A percentile compares a stretch with the other conserved stretches of the same genome.
phyloP scores from a whole-genome alignment of 2,113 vertebrate genomes.

The Lipotes vexillifer region DNA sequence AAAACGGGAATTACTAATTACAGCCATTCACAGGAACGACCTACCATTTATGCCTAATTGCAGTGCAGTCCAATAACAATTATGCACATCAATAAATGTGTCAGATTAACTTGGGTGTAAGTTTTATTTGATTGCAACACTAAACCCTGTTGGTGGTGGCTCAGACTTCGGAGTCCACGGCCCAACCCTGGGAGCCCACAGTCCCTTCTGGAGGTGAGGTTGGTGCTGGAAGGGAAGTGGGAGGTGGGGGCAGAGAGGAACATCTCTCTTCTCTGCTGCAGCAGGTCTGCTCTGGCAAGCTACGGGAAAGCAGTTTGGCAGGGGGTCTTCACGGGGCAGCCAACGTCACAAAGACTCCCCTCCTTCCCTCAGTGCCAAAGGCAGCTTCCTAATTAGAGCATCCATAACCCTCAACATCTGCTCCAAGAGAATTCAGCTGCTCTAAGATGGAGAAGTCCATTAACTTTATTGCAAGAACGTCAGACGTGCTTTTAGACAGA shows the following conservation, averaged over 20 bases:
- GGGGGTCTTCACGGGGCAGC: conserved; percentile 40
- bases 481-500: conserved; percentile 75
- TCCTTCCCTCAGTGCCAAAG: conserved; percentile 81
- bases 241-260: not conserved
- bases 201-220: not conserved
- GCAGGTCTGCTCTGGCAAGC: not conserved
- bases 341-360: conserved; percentile 79
- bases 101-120: conserved; percentile 64
- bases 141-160: not conserved
- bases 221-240: not conserved
- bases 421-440: conserved; percentile 89
- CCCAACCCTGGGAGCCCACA: not conserved
- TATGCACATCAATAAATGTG: conserved; percentile 70
- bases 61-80: conserved; percentile 69
- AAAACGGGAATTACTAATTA: conserved; percentile 68
- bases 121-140: conserved; percentile 58
- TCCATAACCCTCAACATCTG: conserved; percentile 95
- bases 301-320: not conserved
- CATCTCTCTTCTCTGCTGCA: not conserved
- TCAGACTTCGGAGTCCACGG: not conserved
- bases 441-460: conserved; percentile 83
- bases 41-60: conserved; percentile 73
- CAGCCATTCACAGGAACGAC: conserved; percentile 60
- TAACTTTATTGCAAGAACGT: conserved; percentile 81
- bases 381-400: conserved; percentile 92